These are phyloP conservation scores for Pterostichus madidus DNA, from an alignment of 2,888 invertebrate species.

Conservation along the genomic window DNA sequence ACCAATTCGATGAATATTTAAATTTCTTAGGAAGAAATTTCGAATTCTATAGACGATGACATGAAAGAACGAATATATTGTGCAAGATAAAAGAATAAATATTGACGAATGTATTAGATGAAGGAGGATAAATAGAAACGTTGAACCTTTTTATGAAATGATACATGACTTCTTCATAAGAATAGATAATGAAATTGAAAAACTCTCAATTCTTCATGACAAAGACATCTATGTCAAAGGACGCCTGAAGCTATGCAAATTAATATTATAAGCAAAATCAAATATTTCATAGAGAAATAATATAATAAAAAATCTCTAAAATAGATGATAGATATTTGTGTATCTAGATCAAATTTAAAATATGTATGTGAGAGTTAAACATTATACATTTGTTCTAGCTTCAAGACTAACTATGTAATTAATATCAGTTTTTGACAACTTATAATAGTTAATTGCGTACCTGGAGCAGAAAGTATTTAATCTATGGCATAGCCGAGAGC, in stretches of 20 bases:
- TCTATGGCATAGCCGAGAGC: no score
- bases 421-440: no score
- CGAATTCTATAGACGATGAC: constrained; percentile 49
- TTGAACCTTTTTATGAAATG: constrained; percentile 1
- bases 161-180: neutral
- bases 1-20: constrained; percentile 43
- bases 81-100: constrained; percentile 35
- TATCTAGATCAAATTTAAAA: no score
- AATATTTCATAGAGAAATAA: no score
- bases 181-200: neutral
- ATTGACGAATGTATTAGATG: constrained; percentile 38
- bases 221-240: no score
- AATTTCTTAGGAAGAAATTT: constrained; percentile 45
- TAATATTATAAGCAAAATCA: neutral
- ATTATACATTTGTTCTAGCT: no score
- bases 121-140: constrained; percentile 10
- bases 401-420: no score
- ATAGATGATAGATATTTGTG: no score
- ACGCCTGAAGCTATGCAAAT: neutral
- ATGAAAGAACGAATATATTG: constrained; percentile 38
- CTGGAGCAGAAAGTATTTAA: no score
- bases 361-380: no score
- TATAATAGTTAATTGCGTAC: no score
- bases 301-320: no score
- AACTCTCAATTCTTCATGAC: neutral